These are phyloP conservation scores for Lethocerus indicus DNA, from an alignment of 1,140 invertebrate genomes.

Conservation along the genomic window DNA sequence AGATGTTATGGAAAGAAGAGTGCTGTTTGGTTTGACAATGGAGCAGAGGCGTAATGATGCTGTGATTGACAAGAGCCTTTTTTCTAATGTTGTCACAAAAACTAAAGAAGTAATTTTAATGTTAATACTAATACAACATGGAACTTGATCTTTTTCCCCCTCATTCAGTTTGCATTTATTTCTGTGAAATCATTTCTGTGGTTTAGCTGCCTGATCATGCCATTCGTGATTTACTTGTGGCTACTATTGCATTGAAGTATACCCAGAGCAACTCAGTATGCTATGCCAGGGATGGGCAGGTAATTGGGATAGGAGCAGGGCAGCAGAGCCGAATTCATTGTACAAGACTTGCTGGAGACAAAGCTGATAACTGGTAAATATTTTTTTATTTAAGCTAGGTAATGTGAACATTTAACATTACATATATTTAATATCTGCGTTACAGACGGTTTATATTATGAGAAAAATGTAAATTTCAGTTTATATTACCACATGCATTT, in stretches of 20 bases:
- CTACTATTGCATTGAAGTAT: constrained; percentile 92
- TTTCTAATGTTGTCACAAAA: constrained; percentile 69
- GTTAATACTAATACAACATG: neutral
- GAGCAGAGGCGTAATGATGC: constrained; percentile 88
- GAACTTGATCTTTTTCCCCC: neutral
- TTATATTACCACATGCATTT: too few relatives aligned
- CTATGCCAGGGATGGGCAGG: constrained; percentile 79
- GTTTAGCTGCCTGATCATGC: constrained; percentile 50
- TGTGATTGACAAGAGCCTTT: constrained; percentile 58
- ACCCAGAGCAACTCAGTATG: constrained; percentile 97
- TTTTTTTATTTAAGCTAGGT: too few relatives aligned
- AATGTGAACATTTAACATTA: too few relatives aligned
- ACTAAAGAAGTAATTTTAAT: constrained; percentile 33
- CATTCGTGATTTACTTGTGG: constrained; percentile 81
- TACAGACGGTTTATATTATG: too few relatives aligned
- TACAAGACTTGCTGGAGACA: constrained; percentile 89
- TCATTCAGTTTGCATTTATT: neutral
- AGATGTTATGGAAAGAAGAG: constrained; percentile 60
- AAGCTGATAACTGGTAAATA: constrained; percentile 92
- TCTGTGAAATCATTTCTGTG: constrained; percentile 1
- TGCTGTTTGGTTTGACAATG: constrained; percentile 78
- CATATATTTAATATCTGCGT: too few relatives aligned
- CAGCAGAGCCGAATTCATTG: constrained; percentile 97
- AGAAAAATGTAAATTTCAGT: too few relatives aligned
- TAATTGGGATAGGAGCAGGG: constrained; percentile 92